These are phyloP conservation scores for Mya arenaria DNA, from an alignment of 1,140 invertebrate genomes.

Conservation along the genomic window DNA sequence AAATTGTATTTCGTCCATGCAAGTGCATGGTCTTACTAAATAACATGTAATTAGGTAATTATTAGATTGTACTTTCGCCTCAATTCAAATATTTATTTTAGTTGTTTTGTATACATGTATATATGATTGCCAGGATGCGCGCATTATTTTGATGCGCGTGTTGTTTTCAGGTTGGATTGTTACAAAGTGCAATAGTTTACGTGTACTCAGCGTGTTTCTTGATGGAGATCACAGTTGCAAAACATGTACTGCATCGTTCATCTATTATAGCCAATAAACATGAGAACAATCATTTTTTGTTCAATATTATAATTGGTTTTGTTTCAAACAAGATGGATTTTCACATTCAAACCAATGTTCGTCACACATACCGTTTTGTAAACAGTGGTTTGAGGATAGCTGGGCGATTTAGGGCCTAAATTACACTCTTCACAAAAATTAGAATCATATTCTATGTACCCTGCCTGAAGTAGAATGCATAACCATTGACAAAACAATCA, in stretches of 20 bases:
- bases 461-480: no score
- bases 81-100: neutral
- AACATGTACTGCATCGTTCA: neutral
- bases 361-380: neutral
- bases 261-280: constrained; percentile 26
- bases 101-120: neutral
- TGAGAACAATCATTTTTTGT: neutral
- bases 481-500: no score
- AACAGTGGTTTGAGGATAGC: no score
- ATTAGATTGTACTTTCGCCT: neutral
- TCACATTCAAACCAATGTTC: neutral
- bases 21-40: neutral
- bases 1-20: neutral
- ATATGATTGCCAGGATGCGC: neutral
- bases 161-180: neutral
- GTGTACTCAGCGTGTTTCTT: constrained; percentile 25
- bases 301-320: neutral
- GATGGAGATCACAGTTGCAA: neutral
- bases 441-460: neutral
- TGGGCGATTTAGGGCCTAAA: neutral
- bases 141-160: constrained; percentile 16
- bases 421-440: neutral
- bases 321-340: no score
- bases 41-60: neutral
- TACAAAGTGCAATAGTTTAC: constrained; percentile 40